phyloP scores from a whole-genome alignment of 1,140 invertebrate species.

The Procambarus virginalis region DNA sequence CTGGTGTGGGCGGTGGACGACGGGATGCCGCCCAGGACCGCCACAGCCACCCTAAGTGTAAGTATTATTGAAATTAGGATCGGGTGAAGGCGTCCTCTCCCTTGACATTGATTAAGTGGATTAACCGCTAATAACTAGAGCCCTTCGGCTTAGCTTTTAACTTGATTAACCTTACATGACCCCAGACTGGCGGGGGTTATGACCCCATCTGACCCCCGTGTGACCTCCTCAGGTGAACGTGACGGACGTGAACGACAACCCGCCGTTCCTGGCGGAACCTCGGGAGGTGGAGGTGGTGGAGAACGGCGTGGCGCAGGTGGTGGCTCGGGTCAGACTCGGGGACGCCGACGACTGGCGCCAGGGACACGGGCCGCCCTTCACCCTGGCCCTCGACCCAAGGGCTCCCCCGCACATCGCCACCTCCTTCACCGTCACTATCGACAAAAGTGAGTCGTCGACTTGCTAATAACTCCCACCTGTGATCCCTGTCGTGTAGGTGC shows the following conservation, averaged over 20 bases:
- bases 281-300: background rate
- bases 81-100: background rate
- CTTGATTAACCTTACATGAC: background rate
- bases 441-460: slow-evolving; percentile 82
- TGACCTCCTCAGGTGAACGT: slow-evolving; percentile 33
- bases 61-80: background rate
- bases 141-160: background rate
- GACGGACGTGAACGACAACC: slow-evolving; percentile 55
- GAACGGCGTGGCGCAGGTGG: slow-evolving; percentile 16
- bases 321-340: slow-evolving; percentile 21
- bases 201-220: too few species aligned
- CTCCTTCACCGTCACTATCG: slow-evolving; percentile 94
- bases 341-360: slow-evolving; percentile 78
- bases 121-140: background rate
- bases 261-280: slow-evolving; percentile 23
- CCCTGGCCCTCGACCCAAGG: slow-evolving; percentile 91
- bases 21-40: slow-evolving; percentile 21
- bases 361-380: slow-evolving; percentile 94
- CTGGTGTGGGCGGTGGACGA: slow-evolving; percentile 22
- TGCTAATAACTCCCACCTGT: background rate
- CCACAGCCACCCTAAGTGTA: slow-evolving; percentile 26
- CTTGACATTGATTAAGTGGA: background rate
- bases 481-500: background rate
- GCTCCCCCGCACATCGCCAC: slow-evolving; percentile 92
- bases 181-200: too few species aligned